Evolutionary conservation across 2,888 invertebrate genomes (phyloP).

Genomic region (Orthonevra nobilis): DNA sequence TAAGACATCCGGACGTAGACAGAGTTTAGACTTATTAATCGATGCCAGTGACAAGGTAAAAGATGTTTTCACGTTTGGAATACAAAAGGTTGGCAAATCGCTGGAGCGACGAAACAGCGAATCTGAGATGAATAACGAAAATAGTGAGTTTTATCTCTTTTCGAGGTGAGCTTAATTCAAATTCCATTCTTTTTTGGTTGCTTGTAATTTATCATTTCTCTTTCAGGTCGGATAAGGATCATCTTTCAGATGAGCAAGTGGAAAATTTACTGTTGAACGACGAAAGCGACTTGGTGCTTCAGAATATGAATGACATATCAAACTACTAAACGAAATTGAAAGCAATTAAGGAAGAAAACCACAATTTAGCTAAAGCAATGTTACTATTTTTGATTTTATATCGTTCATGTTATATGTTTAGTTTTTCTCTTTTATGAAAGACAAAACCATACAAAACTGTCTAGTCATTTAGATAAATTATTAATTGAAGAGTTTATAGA

Average conservation of each 20-base stretch:
- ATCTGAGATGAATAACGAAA: constrained; percentile 82
- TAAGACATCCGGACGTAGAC: constrained; percentile 81
- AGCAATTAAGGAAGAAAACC: constrained; percentile 21
- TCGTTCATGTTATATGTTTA: constrained; percentile 52
- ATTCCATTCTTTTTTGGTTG: neutral
- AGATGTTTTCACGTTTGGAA: constrained; percentile 89
- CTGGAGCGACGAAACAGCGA: constrained; percentile 87
- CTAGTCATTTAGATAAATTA: constrained; percentile 62
- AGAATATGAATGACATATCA: constrained; percentile 72
- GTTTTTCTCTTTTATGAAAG: constrained; percentile 68
- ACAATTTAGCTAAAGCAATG: constrained; percentile 60
- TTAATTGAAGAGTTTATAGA: constrained; percentile 60
- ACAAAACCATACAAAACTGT: constrained; percentile 38
- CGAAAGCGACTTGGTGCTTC: constrained; percentile 74
- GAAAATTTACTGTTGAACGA: constrained; percentile 79
- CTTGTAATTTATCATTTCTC: constrained; percentile 20
- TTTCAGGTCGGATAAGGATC: constrained; percentile 78
- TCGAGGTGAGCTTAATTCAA: constrained; percentile 78
- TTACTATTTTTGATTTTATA: constrained; percentile 53
- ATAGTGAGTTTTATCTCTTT: constrained; percentile 79
- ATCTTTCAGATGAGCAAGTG: constrained; percentile 80
- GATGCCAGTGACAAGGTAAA: constrained; percentile 91
- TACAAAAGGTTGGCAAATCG: constrained; percentile 85
- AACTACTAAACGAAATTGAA: constrained; percentile 49
- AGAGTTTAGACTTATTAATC: constrained; percentile 88